Evolutionary conservation across 2,113 vertebrate species (phyloP).

Genomic region (Tretioscincus oriximinensis): DNA sequence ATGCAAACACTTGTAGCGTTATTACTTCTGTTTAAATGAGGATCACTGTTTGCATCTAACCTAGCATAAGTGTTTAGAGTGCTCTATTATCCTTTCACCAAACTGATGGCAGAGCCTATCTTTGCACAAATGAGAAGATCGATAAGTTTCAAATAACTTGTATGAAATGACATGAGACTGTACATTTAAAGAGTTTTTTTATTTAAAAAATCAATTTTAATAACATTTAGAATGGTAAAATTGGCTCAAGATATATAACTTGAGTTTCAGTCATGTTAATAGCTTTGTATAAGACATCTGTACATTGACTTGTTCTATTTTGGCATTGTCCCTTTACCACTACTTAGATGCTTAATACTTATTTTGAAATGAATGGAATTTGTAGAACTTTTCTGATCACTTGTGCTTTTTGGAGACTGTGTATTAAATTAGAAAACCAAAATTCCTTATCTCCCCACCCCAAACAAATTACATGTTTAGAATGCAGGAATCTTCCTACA

Average conservation of each 20-base stretch:
- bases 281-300: conserved; percentile 67
- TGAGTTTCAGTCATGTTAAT: conserved; percentile 56
- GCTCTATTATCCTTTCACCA: conserved; percentile 79
- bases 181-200: conserved; percentile 66
- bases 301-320: conserved; percentile 52
- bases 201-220: conserved; percentile 75
- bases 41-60: conserved; percentile 73
- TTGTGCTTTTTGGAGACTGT: background rate
- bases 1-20: conserved; percentile 69
- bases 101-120: conserved; percentile 68
- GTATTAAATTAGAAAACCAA: background rate
- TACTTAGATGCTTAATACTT: conserved; percentile 48
- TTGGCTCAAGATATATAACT: conserved; percentile 56
- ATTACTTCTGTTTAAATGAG: conserved; percentile 71
- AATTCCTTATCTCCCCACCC: background rate
- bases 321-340: conserved; percentile 33
- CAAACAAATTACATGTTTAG: too few relatives aligned
- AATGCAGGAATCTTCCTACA: too few relatives aligned
- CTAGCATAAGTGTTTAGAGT: conserved; percentile 73
- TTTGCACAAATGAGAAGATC: conserved; percentile 75
- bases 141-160: conserved; percentile 77
- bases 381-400: background rate
- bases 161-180: conserved; percentile 69
- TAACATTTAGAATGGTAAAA: conserved; percentile 69
- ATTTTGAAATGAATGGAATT: conserved; percentile 46